Conservation (phyloP, 2,797 vertebrate genomes). For the Malurus leucopterus region DNA sequence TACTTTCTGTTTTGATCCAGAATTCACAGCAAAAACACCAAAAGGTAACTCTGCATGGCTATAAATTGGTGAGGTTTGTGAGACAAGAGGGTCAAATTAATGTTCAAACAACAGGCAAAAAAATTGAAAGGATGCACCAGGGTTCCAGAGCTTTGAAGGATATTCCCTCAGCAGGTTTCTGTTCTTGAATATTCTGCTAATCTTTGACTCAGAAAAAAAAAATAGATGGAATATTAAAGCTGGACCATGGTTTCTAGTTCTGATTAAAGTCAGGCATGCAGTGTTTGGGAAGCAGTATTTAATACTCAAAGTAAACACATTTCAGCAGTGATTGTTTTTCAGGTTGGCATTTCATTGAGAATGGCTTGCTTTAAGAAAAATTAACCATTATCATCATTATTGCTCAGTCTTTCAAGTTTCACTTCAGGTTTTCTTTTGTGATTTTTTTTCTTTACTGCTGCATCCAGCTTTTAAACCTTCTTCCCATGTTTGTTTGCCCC, state of each 20-base stretch:
- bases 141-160: neutral
- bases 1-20: constrained; percentile 97
- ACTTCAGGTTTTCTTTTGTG: neutral
- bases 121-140: neutral
- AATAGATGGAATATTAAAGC: neutral
- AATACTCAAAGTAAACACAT: neutral
- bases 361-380: neutral
- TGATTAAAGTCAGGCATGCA: neutral
- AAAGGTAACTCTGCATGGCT: constrained; percentile 79
- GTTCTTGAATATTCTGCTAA: neutral
- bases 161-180: neutral
- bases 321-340: neutral
- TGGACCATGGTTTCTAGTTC: neutral
- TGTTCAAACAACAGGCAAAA: neutral
- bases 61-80: neutral
- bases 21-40: constrained; percentile 98
- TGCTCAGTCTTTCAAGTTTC: neutral
- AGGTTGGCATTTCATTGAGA: neutral
- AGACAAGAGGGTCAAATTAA: neutral
- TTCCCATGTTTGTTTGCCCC: neutral
- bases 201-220: neutral
- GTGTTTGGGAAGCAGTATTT: neutral
- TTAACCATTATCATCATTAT: neutral
- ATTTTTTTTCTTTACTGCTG: neutral
- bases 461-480: neutral